Evolutionary conservation across 1,140 invertebrate genomes (phyloP), one percentile per base, ranked within the genome.

Genomic region (Pogonomyrmex californicus): DNA sequence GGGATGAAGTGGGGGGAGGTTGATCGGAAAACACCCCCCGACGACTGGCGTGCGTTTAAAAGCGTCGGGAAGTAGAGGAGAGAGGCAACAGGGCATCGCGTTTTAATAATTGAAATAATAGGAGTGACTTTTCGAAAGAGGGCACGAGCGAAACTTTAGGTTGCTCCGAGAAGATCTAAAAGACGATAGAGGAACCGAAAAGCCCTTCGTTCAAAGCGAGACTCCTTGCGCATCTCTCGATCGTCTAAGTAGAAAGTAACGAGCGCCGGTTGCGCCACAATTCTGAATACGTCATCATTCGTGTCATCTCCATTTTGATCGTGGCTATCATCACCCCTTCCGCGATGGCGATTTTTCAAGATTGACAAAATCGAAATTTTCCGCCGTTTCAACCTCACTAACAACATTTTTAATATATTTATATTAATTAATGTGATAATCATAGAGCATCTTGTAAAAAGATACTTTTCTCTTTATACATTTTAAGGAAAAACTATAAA

Each of bases 91-190:
- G 44, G 36, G 65, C 44, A 68, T 66, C 73, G 71, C 71, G 63
- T 85, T 89, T 89, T 89, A 87, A 88, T 88, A 87, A 89, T 89
- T 89, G 87, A 89, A 89, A 89, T 89, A 87, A 89, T 87, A 85
- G 77, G 41, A 77, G 79, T 60, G 78, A 87, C 70, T 75, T 63
- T 81, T 76, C 30, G 60, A n/a, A 63, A 23, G 47, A 36, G 47
- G 60, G 17, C 70, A 58, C 30, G 23, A 54, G 79, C 73, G 60
- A 58, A 73, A 78, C 30, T 79, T 68, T 4, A 54, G 65, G 77
- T 17, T 41, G 66, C 54, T 54, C 10, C 47, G 62, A n/a, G 62
- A 56, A 30, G 65, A 60, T 23, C 6, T 47, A 17, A 36, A 70
- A 47, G 71, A 71, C 4, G 54, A n/a, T 36, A 17, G 49, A 9